A percentile compares a stretch with the other conserved stretches of the same genome.
Conservation (phyloP, 2,888 invertebrate genomes). For the Venusia cambrica region DNA sequence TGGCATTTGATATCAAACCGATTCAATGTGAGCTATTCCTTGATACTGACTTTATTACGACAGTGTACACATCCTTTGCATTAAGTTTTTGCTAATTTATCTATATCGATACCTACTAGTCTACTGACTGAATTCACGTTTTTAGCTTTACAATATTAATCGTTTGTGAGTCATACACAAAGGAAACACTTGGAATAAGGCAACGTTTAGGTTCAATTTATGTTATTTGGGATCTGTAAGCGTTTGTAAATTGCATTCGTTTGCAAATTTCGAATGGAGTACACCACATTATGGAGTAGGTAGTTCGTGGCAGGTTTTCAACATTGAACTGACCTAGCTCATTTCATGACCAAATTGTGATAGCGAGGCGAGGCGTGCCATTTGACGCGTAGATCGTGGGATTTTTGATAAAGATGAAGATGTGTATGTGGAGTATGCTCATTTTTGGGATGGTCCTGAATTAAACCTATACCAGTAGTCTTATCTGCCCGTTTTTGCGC, state of each 20-base stretch:
- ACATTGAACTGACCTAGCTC: too few species aligned
- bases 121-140: slow-evolving; percentile 39
- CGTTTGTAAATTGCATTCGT: slow-evolving; percentile 43
- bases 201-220: slow-evolving; percentile 1
- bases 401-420: too few species aligned
- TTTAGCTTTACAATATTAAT: slow-evolving; percentile 33
- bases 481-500: too few species aligned
- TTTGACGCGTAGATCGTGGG: too few species aligned
- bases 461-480: too few species aligned
- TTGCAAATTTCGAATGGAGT: slow-evolving; percentile 31
- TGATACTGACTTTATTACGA: slow-evolving; percentile 55
- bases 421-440: too few species aligned
- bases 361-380: too few species aligned
- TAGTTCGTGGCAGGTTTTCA: too few species aligned
- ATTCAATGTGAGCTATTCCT: slow-evolving; percentile 60
- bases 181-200: slow-evolving; percentile 13
- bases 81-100: slow-evolving; percentile 42
- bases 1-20: slow-evolving; percentile 70
- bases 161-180: slow-evolving; percentile 50
- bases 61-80: slow-evolving; percentile 46
- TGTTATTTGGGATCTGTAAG: slow-evolving; percentile 35
- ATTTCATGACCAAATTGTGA: too few species aligned
- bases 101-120: slow-evolving; percentile 35
- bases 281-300: too few species aligned
- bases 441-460: too few species aligned